Evolutionary conservation across 2,888 invertebrate genomes (phyloP).

Genomic region (Andrena dorsata): DNA sequence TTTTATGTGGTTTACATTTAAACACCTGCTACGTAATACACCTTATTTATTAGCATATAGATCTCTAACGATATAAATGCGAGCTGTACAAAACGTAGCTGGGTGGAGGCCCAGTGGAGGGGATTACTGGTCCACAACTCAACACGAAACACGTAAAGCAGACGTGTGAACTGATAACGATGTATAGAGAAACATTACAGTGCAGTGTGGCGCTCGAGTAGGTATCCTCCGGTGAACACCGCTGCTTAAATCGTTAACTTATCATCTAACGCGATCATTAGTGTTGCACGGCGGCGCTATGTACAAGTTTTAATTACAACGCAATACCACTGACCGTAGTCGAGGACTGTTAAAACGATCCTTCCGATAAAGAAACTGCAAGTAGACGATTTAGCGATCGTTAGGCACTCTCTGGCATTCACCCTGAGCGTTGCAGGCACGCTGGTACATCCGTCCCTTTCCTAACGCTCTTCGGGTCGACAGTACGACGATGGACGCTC

Average conservation of each 20-base stretch:
- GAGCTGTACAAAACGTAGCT: conserved; percentile 77
- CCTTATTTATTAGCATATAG: conserved; percentile 59
- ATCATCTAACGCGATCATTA: conserved; percentile 57
- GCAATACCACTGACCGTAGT: conserved; percentile 40
- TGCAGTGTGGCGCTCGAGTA: neutral
- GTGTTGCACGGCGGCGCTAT: conserved; percentile 75
- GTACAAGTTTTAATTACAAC: conserved; percentile 80
- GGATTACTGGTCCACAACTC: conserved; percentile 38
- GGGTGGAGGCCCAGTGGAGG: conserved; percentile 32
- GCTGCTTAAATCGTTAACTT: conserved; percentile 34
- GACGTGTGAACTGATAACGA: conserved; percentile 39
- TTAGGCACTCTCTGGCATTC: conserved; percentile 24
- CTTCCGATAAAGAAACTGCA: conserved; percentile 9
- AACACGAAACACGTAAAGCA: conserved; percentile 55
- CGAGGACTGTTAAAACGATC: neutral
- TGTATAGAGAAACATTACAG: conserved; percentile 29
- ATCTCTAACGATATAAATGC: conserved; percentile 73
- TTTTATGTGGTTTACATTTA: conserved; percentile 17
- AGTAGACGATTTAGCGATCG: neutral
- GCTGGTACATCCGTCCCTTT: neutral
- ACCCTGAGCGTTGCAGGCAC: neutral
- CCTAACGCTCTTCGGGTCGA: no score
- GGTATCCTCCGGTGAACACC: conserved; percentile 9
- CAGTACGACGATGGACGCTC: conserved; percentile 14
- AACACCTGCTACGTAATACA: conserved; percentile 29